A percentile compares a stretch with the other conserved stretches of the same genome.
These are phyloP conservation scores for Prorops nasuta DNA, from an alignment of 1,140 invertebrate species.

Conservation along the genomic window DNA sequence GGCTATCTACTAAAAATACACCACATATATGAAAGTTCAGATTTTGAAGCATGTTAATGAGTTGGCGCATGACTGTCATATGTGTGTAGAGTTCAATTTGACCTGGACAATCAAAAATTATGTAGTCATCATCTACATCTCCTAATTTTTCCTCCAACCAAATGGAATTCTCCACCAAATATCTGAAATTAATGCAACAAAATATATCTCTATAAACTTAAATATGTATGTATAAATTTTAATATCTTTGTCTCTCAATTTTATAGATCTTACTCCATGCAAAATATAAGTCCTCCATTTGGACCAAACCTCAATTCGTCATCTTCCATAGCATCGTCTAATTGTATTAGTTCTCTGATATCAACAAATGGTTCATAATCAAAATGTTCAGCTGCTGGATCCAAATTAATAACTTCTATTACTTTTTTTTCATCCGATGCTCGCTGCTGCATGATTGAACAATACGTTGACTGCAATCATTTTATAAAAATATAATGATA, in stretches of 20 bases:
- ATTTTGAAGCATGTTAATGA: slow-evolving; percentile 78
- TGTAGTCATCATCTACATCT: slow-evolving; percentile 85
- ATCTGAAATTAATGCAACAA: slow-evolving; percentile 65
- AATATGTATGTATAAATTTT: slow-evolving; percentile 1
- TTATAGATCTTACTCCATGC: slow-evolving; percentile 77
- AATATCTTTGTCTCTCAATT: background rate
- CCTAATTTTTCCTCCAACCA: slow-evolving; percentile 87
- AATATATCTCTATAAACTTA: too few species aligned
- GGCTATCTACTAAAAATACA: slow-evolving; percentile 92
- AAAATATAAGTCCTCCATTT: slow-evolving; percentile 96
- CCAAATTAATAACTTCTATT: slow-evolving; percentile 91
- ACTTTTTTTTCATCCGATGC: slow-evolving; percentile 70
- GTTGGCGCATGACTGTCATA: slow-evolving; percentile 80
- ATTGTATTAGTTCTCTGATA: slow-evolving; percentile 88
- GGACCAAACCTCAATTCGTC: slow-evolving; percentile 93
- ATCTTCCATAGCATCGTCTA: slow-evolving; percentile 97
- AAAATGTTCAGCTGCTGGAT: slow-evolving; percentile 97
- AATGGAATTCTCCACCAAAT: slow-evolving; percentile 84
- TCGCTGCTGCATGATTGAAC: slow-evolving; percentile 83
- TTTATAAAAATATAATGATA: slow-evolving; percentile 6
- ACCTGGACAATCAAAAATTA: slow-evolving; percentile 98
- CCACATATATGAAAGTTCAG: slow-evolving; percentile 91
- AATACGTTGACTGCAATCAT: slow-evolving; percentile 86
- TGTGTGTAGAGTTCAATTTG: slow-evolving; percentile 99
- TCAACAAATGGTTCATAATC: slow-evolving; percentile 86